A percentile compares a stretch with the other conserved stretches of the same genome.
phyloP scores from a whole-genome alignment of 1,140 invertebrate species.

The Ips nitidus region DNA sequence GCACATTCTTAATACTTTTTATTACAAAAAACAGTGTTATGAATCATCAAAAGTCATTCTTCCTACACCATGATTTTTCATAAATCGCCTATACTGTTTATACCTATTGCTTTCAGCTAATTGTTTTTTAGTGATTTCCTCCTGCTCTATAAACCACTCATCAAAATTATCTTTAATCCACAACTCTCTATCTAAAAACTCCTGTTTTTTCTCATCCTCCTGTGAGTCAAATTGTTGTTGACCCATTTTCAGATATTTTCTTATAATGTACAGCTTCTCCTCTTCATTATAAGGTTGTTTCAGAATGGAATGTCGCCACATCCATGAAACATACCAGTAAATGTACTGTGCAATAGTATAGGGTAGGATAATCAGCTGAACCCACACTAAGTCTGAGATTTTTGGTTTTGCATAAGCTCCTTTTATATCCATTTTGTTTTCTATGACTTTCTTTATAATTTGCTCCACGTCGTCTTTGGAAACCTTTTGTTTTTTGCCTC shows the following conservation, averaged over 20 bases:
- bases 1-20: too few relatives aligned
- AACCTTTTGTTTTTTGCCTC: slow-evolving; percentile 62
- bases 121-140: slow-evolving; percentile 80
- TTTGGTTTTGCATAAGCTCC: slow-evolving; percentile 85
- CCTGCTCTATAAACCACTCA: slow-evolving; percentile 77
- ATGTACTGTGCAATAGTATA: slow-evolving; percentile 70
- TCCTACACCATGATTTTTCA: slow-evolving; percentile 77
- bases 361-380: slow-evolving; percentile 78
- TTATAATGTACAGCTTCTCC: slow-evolving; percentile 82
- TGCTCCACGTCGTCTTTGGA: slow-evolving; percentile 75
- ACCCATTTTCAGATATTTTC: slow-evolving; percentile 73
- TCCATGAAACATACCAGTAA: slow-evolving; percentile 76
- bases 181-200: slow-evolving; percentile 73
- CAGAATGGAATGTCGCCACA: slow-evolving; percentile 76
- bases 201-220: slow-evolving; percentile 72
- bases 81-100: slow-evolving; percentile 77
- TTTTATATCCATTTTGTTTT: slow-evolving; percentile 88
- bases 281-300: slow-evolving; percentile 76
- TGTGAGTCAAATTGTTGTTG: slow-evolving; percentile 69
- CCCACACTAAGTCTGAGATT: slow-evolving; percentile 74
- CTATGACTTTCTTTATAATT: slow-evolving; percentile 77
- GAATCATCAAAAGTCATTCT: slow-evolving; percentile 81
- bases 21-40: slow-evolving; percentile 45
- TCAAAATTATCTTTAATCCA: slow-evolving; percentile 81
- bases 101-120: slow-evolving; percentile 75